Evolutionary conservation across 1,140 invertebrate species (phyloP), one percentile per base, ranked within the genome.

Genomic region (Periplaneta americana): DNA sequence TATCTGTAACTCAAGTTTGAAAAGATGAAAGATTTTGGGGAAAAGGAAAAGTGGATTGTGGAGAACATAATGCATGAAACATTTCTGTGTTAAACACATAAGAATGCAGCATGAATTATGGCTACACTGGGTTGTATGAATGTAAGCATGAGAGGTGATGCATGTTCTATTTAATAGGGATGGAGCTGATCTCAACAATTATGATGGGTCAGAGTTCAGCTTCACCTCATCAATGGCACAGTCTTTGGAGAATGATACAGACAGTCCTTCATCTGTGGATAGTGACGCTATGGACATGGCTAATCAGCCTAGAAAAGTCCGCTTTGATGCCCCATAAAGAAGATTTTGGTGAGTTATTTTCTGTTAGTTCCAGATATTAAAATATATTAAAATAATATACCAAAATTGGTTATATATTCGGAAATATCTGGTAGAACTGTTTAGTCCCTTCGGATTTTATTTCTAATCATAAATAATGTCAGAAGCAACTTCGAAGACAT

Each of bases 181-280:
- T 78, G 75, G 78, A 34, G 78, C 37, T 75, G 79, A 48, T 76
- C 34, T 75, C 18, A 37, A 79, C 22, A 75, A 18, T 22, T 81
- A 35, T 81, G 37, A 85, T 82, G 88, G 87, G 78, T 88, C 89
- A 22, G 89, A 90, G 83, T 90, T 90, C 39, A 90, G 89, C 81
- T 89, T 90, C 80, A 89, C 89, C 0, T 88, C 88, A 34, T 89
- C 89, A 80, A 83, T 90, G 39, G 86, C 89, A 84, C 88, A 89
- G 80, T 84, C 86, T 75, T 84, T 89, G 31, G 89, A 89, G 77
- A 86, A 86, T 75, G 22, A 11, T n/a, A 66, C 22, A 66, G 48
- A 66, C 48, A 28, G 22, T 66, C 6, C 22, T 8, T 11, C 5
- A 6, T 66, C 48, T 66, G 22, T n/a, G 48, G 48, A 66, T 66